Evolutionary conservation across 2,888 invertebrate species (phyloP).

Genomic region (Andrena fulva): DNA sequence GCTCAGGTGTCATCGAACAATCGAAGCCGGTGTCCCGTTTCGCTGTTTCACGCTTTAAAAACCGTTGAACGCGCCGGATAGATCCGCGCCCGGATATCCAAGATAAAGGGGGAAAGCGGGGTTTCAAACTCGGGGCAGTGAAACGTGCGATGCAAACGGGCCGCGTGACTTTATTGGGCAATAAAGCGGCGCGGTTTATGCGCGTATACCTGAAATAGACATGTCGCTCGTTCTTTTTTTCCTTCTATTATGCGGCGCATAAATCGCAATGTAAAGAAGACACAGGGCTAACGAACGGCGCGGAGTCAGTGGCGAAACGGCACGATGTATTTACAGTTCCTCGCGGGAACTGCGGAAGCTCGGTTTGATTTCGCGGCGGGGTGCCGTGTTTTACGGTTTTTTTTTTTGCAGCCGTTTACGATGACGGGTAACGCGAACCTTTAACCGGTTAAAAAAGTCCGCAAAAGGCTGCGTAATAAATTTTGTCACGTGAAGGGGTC

Average conservation of each 20-base stretch:
- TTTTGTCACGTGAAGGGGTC: slow-evolving; percentile 43
- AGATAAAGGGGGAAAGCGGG: slow-evolving; percentile 13
- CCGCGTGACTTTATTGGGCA: slow-evolving; percentile 30
- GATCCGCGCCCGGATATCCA: neutral
- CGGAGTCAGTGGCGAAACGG: neutral
- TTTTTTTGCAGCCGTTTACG: slow-evolving; percentile 23
- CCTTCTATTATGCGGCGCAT: slow-evolving; percentile 29
- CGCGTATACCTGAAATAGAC: slow-evolving; percentile 32
- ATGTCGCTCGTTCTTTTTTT: neutral
- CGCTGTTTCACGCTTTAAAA: neutral
- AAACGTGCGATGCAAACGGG: slow-evolving; percentile 26
- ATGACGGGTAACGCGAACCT: slow-evolving; percentile 29
- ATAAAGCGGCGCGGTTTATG: slow-evolving; percentile 42
- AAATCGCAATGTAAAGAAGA: slow-evolving; percentile 31
- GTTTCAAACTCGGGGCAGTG: slow-evolving; percentile 11
- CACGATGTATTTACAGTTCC: neutral
- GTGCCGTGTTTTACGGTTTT: neutral
- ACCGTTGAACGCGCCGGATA: neutral
- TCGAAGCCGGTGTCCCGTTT: neutral
- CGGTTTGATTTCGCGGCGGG: slow-evolving; percentile 6
- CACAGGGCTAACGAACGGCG: slow-evolving; percentile 1
- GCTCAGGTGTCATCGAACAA: neutral
- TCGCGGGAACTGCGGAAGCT: neutral
- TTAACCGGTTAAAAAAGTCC: slow-evolving; percentile 12
- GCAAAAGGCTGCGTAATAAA: slow-evolving; percentile 27